Evolutionary conservation across 2,888 invertebrate genomes (phyloP), one percentile per base, ranked within the genome.

Genomic region (Lithophane ornitopus): DNA sequence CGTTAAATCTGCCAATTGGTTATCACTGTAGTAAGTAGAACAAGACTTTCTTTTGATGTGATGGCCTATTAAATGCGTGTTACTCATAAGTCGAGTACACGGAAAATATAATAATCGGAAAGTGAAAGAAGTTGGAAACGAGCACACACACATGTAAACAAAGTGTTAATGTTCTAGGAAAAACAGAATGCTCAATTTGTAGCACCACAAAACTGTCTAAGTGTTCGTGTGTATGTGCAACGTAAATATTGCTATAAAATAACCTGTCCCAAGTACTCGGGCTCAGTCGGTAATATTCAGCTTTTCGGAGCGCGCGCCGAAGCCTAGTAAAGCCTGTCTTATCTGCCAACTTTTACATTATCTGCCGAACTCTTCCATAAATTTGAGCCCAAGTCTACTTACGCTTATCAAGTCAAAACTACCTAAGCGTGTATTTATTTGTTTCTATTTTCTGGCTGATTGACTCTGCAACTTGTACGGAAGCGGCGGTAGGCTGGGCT

Each of bases 401-500:
- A 94, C 93, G 91, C 94, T 95, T 95, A 95, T 95, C 94, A 92
- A 95, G 93, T 95, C 94, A 94, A 94, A 95, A 96, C 96, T 96
- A 95, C 93, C 91, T 93, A 94, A 94, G 93, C 92, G 93, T 93
- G 91, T 94, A 94, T 94, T 95, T 95, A 95, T 96, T 96, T 96
- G 95, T 95, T 94, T 95, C 94, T 94, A 95, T 96, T 96, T 95
- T 94, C 92, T 92, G 92, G 90, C 89, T 95, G 96, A 96, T 96
- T 95, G 94, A 93, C 92, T 94, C 93, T 80, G 89, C 89, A 95
- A 95, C 92, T 94, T 94, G 89, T 80, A 85, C 85, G 91, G 89
- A 92, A 92, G 92, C 92, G 90, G 90, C 85, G 88, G 88, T 91
- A 91, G 90, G 92, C 92, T 92, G 88, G 94, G 93, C 93, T 93